Percentiles rank a stretch among this genome's conserved stretches.
Evolutionary conservation across 2,797 vertebrate species (phyloP).

Genomic region (Microchirus variegatus): DNA sequence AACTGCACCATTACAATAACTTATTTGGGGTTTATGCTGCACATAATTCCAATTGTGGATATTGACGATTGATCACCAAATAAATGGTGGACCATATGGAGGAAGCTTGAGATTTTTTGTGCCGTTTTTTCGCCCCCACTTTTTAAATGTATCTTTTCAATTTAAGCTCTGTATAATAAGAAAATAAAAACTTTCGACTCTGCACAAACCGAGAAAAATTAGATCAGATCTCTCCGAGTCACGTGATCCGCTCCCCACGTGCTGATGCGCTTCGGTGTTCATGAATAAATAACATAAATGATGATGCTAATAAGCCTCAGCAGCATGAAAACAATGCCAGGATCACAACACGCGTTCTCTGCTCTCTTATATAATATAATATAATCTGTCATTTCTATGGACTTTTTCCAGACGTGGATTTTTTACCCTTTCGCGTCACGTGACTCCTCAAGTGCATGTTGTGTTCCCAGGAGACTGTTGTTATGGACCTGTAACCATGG

Average conservation of each 20-base stretch:
- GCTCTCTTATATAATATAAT: neutral
- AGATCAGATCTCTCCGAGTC: neutral
- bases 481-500: conserved; percentile 66
- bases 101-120: no score
- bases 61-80: no score
- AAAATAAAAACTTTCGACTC: no score
- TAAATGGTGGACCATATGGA: no score
- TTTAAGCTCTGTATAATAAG: no score
- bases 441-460: conserved; percentile 44
- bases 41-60: no score
- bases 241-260: conserved; percentile 6
- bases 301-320: conserved; percentile 56
- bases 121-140: no score
- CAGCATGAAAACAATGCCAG: conserved; percentile 43
- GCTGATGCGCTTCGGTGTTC: conserved; percentile 31
- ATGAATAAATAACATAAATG: conserved; percentile 57
- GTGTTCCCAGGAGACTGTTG: conserved; percentile 62
- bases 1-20: no score
- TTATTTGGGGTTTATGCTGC: no score
- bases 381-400: conserved; percentile 8
- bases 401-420: neutral
- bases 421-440: conserved; percentile 36
- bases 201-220: no score
- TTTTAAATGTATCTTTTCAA: no score
- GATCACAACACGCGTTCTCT: conserved; percentile 19